phyloP scores from a whole-genome alignment of 2,888 invertebrate species.

The Rapana venosa region DNA sequence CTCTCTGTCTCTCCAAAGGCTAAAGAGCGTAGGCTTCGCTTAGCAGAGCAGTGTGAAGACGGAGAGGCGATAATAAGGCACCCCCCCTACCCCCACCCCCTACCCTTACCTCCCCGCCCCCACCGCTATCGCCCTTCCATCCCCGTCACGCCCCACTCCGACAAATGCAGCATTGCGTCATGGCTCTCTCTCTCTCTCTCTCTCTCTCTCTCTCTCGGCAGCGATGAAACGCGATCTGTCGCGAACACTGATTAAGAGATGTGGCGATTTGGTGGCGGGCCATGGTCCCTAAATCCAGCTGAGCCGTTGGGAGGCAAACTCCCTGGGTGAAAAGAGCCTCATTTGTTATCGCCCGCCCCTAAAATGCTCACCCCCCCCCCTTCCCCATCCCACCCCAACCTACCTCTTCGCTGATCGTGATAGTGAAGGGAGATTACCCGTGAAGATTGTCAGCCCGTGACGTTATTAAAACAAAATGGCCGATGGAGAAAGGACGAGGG shows the following conservation, averaged over 20 bases:
- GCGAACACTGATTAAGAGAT: slow-evolving; percentile 24
- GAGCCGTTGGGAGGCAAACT: background rate
- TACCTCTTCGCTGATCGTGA: background rate
- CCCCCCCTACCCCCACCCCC: background rate
- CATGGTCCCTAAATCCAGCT: slow-evolving; percentile 3
- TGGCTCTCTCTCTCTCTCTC: background rate
- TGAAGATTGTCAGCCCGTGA: slow-evolving; percentile 24
- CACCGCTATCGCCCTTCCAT: background rate
- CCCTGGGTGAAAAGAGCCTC: background rate
- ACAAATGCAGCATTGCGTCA: background rate
- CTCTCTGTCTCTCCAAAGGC: background rate
- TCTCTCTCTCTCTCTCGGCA: background rate
- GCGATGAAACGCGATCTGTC: slow-evolving; percentile 2
- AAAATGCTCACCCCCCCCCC: no score
- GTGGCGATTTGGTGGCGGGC: slow-evolving; percentile 13
- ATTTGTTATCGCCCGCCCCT: background rate
- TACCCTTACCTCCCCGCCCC: background rate
- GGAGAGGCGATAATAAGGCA: background rate
- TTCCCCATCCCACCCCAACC: no score
- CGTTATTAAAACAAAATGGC: background rate
- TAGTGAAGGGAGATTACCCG: slow-evolving; percentile 30
- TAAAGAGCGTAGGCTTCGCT: background rate
- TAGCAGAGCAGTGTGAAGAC: background rate
- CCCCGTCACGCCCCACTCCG: background rate
- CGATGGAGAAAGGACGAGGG: no score